Evolutionary conservation across 2,113 vertebrate genomes (phyloP).

Genomic region (zebrafish (Danio rerio)): GRCz12tu NC_133194.1:26905501-26906000

Average conservation of each 20-base stretch:
- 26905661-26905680: neutral
- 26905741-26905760: no score
- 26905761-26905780: no score
- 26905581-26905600: neutral
- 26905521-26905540: neutral
- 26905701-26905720: neutral
- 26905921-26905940: constrained; percentile 6
- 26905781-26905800: no score
- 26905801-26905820: neutral
- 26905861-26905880: neutral
- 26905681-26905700: no score
- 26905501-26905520: neutral
- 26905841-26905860: neutral
- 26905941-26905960: constrained; percentile 13
- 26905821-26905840: neutral
- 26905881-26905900: neutral
- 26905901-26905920: neutral
- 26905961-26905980: constrained; percentile 5
- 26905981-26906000: constrained; percentile 1
- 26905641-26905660: neutral
- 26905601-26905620: neutral
- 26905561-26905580: neutral
- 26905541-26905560: neutral
- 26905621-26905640: neutral
- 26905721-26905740: neutral